Conservation (phyloP, 1,140 invertebrate species). For the Physella acuta region DNA sequence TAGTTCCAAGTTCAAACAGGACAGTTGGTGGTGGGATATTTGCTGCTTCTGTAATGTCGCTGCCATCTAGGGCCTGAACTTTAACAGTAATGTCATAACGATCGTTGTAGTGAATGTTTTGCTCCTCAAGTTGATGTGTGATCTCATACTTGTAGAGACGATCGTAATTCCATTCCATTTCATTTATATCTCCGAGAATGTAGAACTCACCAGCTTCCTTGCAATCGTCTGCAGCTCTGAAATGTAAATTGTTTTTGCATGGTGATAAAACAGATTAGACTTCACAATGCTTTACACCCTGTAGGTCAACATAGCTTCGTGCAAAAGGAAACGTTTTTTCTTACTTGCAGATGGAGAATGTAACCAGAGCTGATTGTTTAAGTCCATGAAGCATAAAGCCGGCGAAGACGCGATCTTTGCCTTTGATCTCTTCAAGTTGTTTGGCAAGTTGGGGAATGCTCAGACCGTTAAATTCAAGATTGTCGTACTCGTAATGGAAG, state of each 20-base stretch:
- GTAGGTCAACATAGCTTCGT: too few relatives aligned
- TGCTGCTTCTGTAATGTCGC: neutral
- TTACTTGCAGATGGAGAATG: constrained; percentile 28
- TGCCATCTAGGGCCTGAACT: constrained; percentile 20
- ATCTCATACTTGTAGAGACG: constrained; percentile 35
- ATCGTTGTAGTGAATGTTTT: constrained; percentile 25
- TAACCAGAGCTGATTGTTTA: constrained; percentile 27
- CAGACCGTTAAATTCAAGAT: constrained; percentile 30
- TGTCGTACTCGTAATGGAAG: constrained; percentile 35
- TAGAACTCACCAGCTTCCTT: constrained; percentile 34
- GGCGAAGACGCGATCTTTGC: constrained; percentile 27
- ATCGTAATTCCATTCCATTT: constrained; percentile 33
- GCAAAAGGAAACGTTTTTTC: too few relatives aligned
- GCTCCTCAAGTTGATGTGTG: constrained; percentile 21
- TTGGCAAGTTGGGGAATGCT: constrained; percentile 18
- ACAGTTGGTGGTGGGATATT: constrained; percentile 20
- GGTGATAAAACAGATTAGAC: too few relatives aligned
- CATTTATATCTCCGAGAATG: constrained; percentile 30
- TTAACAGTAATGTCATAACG: constrained; percentile 20
- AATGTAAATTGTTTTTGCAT: too few relatives aligned
- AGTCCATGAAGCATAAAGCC: constrained; percentile 33
- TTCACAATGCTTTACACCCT: too few relatives aligned
- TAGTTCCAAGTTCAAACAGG: constrained; percentile 15
- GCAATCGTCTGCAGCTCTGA: too few relatives aligned
- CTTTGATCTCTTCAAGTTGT: constrained; percentile 17